Evolutionary conservation across 1,140 invertebrate genomes (phyloP), one percentile per base, ranked within the genome.

Genomic region (Bombyx mori): DNA sequence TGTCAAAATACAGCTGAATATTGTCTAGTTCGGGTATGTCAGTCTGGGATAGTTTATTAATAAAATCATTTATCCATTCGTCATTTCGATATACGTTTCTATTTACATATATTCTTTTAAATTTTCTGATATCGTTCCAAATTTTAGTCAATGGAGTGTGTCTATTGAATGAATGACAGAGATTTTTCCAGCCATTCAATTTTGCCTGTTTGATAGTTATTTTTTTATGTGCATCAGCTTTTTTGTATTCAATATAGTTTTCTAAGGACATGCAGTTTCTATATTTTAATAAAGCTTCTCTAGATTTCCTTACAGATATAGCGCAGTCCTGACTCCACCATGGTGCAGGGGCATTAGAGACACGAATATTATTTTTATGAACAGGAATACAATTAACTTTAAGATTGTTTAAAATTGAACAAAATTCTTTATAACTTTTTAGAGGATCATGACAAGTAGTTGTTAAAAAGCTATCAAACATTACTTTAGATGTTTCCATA

Each of bases 231-330:
- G 18, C 49, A 26, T 50, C 49, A 26, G 42, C 18, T 26, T 26
- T 50, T 50, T 50, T 50, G 10, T 10, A 48, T 18, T 48, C 10
- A 7, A 48, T 10, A 6, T 10, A 48, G 9, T 48, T 48, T 7
- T 6, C 9, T 48, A 48, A 12, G 10, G 9, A 12, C 6, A 18
- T 10, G 6, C 6, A 7, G 35, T 12, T 26, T 26, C 4, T 7
- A 10, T 52, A 52, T 6, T 52, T 26, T 12, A 8, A 42, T n/a
- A 53, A 53, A n/a, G 52, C 52, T 42, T 53, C n/a, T 53, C n/a
- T 42, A n/a, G 4, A 9, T 8, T 53, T 12, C 1, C n/a, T 9
- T 1, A 53, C 52, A 53, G 52, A 26, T 9, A n/a, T 2, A 10
- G 8, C n/a, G 43, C 52, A 53, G 7, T 53, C 3, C 4, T 53